Base-by-base conservation (phyloP, 2,797 vertebrate species). In the Poeciliopsis turneri region DNA sequence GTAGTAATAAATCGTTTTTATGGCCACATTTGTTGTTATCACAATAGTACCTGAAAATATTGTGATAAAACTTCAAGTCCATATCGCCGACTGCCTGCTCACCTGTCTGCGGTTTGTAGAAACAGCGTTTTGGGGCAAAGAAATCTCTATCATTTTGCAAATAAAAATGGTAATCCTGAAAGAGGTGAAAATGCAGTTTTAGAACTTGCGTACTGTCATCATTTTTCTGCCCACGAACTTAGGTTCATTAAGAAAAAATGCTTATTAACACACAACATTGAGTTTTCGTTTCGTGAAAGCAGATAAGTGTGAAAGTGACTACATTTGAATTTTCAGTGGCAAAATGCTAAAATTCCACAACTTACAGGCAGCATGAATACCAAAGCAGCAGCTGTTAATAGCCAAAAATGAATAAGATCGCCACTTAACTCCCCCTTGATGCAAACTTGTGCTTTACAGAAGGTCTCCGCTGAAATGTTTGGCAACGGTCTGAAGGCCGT, bases 371-470 rank as follows among this genome's bases (percentile, higher is more conserved):
- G 13, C 33, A 68, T 39, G 64, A 23, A 68, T 25, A 25, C 64
- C 11, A 68, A 23, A 68, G 36, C 18, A 68, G 39, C 64, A 68
- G 64, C 20, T 68, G 36, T 25, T 23, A 11, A 68, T 39, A 41
- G 18, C 18, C 36, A 23, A 68, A 68, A 25, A 23, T 68, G 20
- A 68, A 68, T 39, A 41, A 41, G 20, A 68, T 10, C 3, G 5
- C 18, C 64, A 39, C 20, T 68, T 41, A 68, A 18, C 64, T 68
- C 20, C 36, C 20, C 64, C 64, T 10, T 39, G 23, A 68, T 12
- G 64, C 33, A 68, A 41, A 41, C 64, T 36, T 68, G 64, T 68
- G 41, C 36, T 41, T 68, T 68, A 68, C 36, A 68, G 64, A 68
- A 41, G 61, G 36, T 68, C 64, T 68, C 33, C 25, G 33, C 36